These are phyloP conservation scores for Xestia xanthographa DNA, from an alignment of 2,888 invertebrate genomes.

Conservation along the genomic window DNA sequence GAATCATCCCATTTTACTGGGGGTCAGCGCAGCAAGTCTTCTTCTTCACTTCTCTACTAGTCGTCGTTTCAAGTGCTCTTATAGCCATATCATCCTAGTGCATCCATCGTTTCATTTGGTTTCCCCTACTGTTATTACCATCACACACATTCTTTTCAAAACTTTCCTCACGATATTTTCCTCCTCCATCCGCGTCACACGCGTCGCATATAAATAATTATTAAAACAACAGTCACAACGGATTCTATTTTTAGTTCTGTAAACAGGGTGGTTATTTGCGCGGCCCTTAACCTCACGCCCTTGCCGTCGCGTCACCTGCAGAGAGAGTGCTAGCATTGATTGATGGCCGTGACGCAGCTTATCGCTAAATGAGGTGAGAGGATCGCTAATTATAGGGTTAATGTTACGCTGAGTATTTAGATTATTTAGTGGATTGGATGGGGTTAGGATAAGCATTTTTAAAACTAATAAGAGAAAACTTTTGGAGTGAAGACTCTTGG, in stretches of 20 bases:
- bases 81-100: neutral
- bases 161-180: neutral
- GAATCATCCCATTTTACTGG: neutral
- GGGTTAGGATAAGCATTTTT: neutral
- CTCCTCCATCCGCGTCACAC: neutral
- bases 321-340: conserved; percentile 34
- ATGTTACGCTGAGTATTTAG: conserved; percentile 4
- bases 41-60: neutral
- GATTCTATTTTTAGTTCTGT: neutral
- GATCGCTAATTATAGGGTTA: conserved; percentile 31
- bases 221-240: neutral
- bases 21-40: neutral
- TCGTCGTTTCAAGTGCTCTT: neutral
- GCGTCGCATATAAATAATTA: neutral
- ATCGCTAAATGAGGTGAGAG: conserved; percentile 39
- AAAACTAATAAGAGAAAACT: neutral
- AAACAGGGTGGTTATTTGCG: neutral
- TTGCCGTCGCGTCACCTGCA: conserved; percentile 40
- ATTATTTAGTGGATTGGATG: conserved; percentile 1
- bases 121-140: neutral
- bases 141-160: neutral
- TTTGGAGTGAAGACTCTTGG: neutral
- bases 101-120: neutral
- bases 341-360: conserved; percentile 48
- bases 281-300: neutral